Evolutionary conservation across 2,113 vertebrate species (phyloP).

Genomic region (Amblyornis subalaris): DNA sequence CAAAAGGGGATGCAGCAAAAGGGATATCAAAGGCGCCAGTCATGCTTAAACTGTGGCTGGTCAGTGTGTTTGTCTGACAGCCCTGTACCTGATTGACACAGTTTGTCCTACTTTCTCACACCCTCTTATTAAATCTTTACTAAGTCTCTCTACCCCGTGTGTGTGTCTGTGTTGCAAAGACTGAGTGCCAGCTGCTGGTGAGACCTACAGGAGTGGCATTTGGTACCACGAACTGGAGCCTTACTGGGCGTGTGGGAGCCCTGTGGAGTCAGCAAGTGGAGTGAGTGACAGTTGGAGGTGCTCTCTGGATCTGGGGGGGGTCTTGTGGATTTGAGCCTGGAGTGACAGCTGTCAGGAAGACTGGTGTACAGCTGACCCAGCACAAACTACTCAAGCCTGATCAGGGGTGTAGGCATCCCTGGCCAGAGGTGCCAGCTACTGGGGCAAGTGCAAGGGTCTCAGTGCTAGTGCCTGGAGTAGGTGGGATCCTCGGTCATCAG

Average conservation of each 20-base stretch:
- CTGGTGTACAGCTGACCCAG: background rate
- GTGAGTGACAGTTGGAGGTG: fast-evolving
- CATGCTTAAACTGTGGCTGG: background rate
- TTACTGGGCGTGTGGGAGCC: background rate
- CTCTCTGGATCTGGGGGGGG: background rate
- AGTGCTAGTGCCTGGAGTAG: background rate
- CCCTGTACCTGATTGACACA: background rate
- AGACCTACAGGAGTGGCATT: background rate
- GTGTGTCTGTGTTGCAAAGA: background rate
- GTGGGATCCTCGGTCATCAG: fast-evolving
- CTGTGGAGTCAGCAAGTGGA: background rate
- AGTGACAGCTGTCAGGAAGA: background rate
- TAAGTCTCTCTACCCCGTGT: background rate
- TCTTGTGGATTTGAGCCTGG: background rate
- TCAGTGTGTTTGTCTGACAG: background rate
- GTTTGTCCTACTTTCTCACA: background rate
- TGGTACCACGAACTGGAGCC: background rate
- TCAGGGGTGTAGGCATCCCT: background rate
- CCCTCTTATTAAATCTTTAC: background rate
- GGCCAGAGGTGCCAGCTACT: background rate
- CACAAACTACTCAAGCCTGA: background rate
- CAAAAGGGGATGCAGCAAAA: background rate
- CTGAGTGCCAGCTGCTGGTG: background rate
- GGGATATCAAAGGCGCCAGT: background rate
- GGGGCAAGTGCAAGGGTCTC: background rate